Percentiles rank a stretch among this genome's conserved stretches.
Conservation (phyloP, 2,113 vertebrate genomes). For the Arenaria interpres region DNA sequence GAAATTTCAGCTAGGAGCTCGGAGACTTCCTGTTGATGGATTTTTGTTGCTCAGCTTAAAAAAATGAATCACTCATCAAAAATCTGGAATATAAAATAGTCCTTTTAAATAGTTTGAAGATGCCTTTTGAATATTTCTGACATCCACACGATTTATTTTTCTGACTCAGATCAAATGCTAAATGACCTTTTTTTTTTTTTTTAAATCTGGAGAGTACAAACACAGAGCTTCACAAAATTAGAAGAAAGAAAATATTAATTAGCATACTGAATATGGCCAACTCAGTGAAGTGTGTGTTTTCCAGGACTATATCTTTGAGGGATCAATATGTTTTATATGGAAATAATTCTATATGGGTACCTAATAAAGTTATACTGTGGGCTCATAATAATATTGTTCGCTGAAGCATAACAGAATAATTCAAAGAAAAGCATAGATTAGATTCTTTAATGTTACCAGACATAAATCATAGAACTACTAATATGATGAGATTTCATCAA, state of each 20-base stretch:
- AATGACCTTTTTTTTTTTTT: not conserved
- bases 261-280: not conserved
- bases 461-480: not conserved
- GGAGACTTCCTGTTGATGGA: not conserved
- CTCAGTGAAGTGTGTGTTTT: not conserved
- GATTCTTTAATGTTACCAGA: not conserved
- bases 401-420: not conserved
- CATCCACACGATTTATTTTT: not conserved
- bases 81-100: not conserved
- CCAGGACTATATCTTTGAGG: not conserved
- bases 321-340: conserved; percentile 2
- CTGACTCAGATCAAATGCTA: not conserved
- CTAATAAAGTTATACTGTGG: not conserved
- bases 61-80: conserved; percentile 10
- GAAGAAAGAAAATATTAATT: conserved; percentile 4
- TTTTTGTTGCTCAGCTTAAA: not conserved
- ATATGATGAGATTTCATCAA: not conserved
- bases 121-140: conserved; percentile 19
- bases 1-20: not conserved
- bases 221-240: not conserved
- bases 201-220: not conserved
- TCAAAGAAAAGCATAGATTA: not conserved
- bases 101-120: not conserved
- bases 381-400: not conserved
- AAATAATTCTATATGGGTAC: not conserved